These are phyloP conservation scores for Calliphora vicina DNA, from an alignment of 1,140 invertebrate species.

Conservation along the genomic window DNA sequence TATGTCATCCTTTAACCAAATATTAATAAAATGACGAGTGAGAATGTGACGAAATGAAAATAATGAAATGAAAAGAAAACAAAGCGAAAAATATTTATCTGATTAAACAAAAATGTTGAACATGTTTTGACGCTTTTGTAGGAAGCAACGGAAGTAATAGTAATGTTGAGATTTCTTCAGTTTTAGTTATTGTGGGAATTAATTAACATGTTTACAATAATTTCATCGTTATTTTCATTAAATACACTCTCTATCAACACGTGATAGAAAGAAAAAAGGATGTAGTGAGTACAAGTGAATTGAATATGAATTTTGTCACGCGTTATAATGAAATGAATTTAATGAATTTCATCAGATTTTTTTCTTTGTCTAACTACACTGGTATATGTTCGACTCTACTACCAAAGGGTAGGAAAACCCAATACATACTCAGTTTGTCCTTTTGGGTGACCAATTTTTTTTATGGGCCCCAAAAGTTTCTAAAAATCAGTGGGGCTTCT, in stretches of 20 bases:
- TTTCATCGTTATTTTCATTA: neutral
- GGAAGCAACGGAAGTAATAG: conserved; percentile 25
- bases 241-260: no score
- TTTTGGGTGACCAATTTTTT: no score
- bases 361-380: no score
- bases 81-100: neutral
- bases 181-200: conserved; percentile 15
- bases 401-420: no score
- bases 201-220: neutral
- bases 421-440: no score
- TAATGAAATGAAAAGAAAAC: neutral
- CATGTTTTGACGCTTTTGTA: neutral
- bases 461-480: no score
- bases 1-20: conserved; percentile 11
- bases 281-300: neutral
- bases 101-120: neutral
- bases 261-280: conserved; percentile 8
- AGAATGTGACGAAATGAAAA: neutral
- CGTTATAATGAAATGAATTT: neutral
- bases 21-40: neutral
- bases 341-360: neutral
- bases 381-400: no score
- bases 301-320: neutral
- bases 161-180: neutral
- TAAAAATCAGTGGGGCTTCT: no score